Evolutionary conservation across 2,888 invertebrate species (phyloP), one percentile per base, ranked within the genome.

Genomic region (Epinotia demarniana): DNA sequence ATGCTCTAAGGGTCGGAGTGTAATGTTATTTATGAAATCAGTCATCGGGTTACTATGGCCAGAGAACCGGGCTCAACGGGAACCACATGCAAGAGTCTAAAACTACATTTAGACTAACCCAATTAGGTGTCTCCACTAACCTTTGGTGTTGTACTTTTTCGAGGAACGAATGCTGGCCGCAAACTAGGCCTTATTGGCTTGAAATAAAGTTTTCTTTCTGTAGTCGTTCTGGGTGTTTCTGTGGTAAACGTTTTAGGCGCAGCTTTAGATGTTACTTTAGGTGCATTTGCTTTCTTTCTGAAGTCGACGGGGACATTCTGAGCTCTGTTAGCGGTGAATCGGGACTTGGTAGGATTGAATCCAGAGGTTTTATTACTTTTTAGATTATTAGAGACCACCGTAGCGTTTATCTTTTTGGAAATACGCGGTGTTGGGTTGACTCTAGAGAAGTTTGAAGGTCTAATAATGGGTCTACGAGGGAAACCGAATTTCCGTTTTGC

Each of bases 261-360:
- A 62, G 84, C 77, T 84, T 88, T 92, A 23, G 85, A 77, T 57
- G 80, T 18, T 9, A 71, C 2, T 53, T 75, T 75, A 13, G 75
- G 43, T 27, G 75, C 55, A 8, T 62, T 80, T 0, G 76, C 81
- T 72, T 83, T 86, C 77, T 90, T 93, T 80, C 87, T 91, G 13
- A 88, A 63, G 79, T 94, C 94, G 64, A 93, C 83, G 12, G 94
- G 94, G 6, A 94, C 91, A 66, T 94, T 94, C 84, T 93, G 93
- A 23, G 86, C 84, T 79, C 94, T 87, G 58, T 81, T 90, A 4
- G 80, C 87, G 8, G 89, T 85, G 77, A 93, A 92, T 68, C 94
- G 86, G 6, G 90, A 87, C 79, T 90, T 92, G 27, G 78, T 87
- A 2, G 91, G 89, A 71, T 80, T 88, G 72, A 92, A 93, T 27